Conservation (phyloP, 2,113 vertebrate species). For the Candoia aspera region DNA sequence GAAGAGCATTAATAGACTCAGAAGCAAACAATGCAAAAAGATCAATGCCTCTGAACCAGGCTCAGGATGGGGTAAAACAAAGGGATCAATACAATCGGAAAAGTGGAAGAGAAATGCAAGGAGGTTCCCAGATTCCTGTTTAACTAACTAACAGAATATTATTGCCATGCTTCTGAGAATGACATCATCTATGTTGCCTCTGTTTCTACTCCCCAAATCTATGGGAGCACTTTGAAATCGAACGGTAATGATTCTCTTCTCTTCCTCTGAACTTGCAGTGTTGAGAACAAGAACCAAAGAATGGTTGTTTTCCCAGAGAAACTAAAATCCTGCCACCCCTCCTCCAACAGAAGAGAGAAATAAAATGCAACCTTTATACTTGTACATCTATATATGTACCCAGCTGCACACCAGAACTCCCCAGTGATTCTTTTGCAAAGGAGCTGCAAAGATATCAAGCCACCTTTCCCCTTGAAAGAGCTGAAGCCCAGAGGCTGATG, state of each 20-base stretch:
- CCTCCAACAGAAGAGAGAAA: background rate
- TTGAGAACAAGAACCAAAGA: background rate
- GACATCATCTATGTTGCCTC: background rate
- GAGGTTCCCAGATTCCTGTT: background rate
- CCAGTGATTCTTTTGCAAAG: no score
- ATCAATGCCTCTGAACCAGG: background rate
- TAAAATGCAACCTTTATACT: background rate
- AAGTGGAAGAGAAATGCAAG: background rate
- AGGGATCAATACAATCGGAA: background rate
- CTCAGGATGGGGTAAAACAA: background rate
- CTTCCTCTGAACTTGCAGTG: background rate
- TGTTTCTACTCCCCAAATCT: background rate
- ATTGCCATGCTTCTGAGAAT: background rate
- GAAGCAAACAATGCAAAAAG: background rate
- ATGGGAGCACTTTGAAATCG: background rate
- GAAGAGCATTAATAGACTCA: background rate
- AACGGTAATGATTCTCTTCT: background rate
- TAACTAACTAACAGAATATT: background rate
- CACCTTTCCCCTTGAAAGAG: no score
- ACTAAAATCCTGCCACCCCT: background rate
- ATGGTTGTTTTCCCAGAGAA: background rate
- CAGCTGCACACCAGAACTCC: no score
- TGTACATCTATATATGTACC: no score
- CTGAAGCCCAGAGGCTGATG: no score
- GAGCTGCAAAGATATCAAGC: no score